Percentiles rank a stretch among this genome's conserved stretches.
Evolutionary conservation across 92 coral and sea anemone genomes (phyloP).

Genomic region (Palythoa grandis): DNA sequence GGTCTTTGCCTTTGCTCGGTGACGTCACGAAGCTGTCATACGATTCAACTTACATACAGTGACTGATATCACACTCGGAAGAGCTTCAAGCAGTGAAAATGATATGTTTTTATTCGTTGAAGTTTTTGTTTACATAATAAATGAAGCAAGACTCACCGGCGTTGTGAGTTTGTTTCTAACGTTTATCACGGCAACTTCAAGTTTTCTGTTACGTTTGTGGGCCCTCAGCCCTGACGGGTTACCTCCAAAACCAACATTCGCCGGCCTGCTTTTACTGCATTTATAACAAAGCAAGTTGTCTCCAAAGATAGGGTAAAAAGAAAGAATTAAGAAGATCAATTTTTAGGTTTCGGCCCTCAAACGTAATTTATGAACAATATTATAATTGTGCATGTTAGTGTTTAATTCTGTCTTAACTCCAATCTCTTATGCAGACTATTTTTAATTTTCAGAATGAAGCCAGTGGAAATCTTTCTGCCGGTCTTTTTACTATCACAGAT

Average conservation of each 20-base stretch:
- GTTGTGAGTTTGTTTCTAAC: neutral
- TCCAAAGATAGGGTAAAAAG: neutral
- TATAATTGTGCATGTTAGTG: neutral
- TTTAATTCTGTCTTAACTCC: neutral
- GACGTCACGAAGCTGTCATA: neutral
- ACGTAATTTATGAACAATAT: neutral
- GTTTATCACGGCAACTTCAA: neutral
- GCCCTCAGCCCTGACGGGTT: neutral
- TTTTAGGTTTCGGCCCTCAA: neutral
- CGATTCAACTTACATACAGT: neutral
- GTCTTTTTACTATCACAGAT: slow-evolving; percentile 1
- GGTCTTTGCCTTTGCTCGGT: neutral
- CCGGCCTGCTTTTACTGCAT: neutral
- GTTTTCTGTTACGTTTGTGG: neutral
- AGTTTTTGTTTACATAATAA: slow-evolving; percentile 3
- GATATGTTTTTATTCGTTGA: neutral
- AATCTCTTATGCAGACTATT: neutral
- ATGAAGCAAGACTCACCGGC: neutral
- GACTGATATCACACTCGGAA: neutral
- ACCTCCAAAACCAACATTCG: neutral
- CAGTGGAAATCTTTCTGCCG: neutral
- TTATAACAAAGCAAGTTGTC: neutral
- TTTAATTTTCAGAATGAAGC: slow-evolving; percentile 13
- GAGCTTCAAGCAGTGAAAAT: neutral
- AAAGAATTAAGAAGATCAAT: neutral